Base-by-base conservation (phyloP, 2,888 invertebrate species). In the Scaptomyza reducta region DNA sequence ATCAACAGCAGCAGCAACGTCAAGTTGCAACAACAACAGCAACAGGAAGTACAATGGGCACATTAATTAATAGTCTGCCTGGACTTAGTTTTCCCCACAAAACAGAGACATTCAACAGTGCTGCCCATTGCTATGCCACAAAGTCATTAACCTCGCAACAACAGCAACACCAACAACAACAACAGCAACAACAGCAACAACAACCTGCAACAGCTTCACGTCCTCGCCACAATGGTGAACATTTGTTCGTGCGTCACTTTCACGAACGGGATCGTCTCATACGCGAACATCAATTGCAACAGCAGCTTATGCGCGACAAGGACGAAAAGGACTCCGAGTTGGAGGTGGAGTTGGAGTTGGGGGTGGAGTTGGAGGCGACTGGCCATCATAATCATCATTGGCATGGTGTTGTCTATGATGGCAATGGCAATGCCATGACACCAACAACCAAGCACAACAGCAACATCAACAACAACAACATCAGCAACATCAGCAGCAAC, bases 241-340 rank as follows among this genome's bases (percentile, higher is more conserved):
- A 90, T 73, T 74, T 89, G 63, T 90, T 92, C 70, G 91, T 91
- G 54, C 89, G 89, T 68, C 92, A 91, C 70, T 91, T 91, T 71
- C 91, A 91, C 77, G 92, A 92, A 87, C 89, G 92, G 73, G 92
- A 92, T 87, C 92, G 92, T 66, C 90, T 90, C 70, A 92, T 92
- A 86, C 89, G 90, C 72, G 91, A 91, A 70, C 92, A 92, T 79
- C 92, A 92, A 78, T 86, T 91, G 77, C 90, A 90, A 65, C 91
- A 90, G 72, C 91, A 92, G 71, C 91, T 77, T 60, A 72, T 87
- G 51, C 72, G 77, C 49, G 82, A 69, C 25, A 53, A 66, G 22
- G n/a, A 45, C 38, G 44, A 31, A 31, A 31, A 31, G 31, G 31
- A 31, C 10, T 55, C 56, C 22, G 29, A 35, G 18, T 18, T 50